These are phyloP conservation scores for Drosophila stalkeri DNA, from an alignment of 2,888 invertebrate genomes.

Conservation along the genomic window DNA sequence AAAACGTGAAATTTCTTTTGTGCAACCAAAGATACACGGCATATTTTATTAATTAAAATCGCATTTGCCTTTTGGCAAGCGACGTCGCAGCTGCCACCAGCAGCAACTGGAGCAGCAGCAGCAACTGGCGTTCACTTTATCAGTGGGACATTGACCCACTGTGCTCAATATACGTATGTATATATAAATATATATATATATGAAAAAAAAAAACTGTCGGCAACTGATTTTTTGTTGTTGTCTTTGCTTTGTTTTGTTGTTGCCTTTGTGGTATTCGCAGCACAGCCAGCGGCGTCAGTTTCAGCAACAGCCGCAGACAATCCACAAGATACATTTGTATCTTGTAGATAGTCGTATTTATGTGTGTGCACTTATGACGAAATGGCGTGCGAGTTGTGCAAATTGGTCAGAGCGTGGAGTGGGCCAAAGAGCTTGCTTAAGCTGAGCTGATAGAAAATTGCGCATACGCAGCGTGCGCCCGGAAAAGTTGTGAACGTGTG, in stretches of 20 bases:
- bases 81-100: conserved; percentile 52
- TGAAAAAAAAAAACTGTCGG: conserved; percentile 53
- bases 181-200: not conserved
- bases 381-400: conserved; percentile 59
- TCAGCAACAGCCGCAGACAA: conserved; percentile 43
- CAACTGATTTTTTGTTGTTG: conserved; percentile 76
- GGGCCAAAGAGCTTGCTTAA: conserved; percentile 33
- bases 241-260: conserved; percentile 42
- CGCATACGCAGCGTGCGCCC: conserved; percentile 71
- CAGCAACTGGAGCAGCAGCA: conserved; percentile 37
- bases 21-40: conserved; percentile 69
- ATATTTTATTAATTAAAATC: conserved; percentile 81
- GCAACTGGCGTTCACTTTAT: conserved; percentile 75
- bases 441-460: conserved; percentile 53
- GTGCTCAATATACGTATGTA: conserved; percentile 79
- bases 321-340: conserved; percentile 42
- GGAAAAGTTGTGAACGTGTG: conserved; percentile 50
- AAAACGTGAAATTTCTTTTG: conserved; percentile 72
- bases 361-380: conserved; percentile 65
- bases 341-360: conserved; percentile 2
- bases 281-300: conserved; percentile 51
- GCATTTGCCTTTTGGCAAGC: conserved; percentile 71
- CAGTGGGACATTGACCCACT: conserved; percentile 85
- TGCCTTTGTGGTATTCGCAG: conserved; percentile 45
- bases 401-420: conserved; percentile 37